Evolutionary conservation across 1,140 invertebrate genomes (phyloP), one percentile per base, ranked within the genome.

Genomic region (Drosophila watanabei): DNA sequence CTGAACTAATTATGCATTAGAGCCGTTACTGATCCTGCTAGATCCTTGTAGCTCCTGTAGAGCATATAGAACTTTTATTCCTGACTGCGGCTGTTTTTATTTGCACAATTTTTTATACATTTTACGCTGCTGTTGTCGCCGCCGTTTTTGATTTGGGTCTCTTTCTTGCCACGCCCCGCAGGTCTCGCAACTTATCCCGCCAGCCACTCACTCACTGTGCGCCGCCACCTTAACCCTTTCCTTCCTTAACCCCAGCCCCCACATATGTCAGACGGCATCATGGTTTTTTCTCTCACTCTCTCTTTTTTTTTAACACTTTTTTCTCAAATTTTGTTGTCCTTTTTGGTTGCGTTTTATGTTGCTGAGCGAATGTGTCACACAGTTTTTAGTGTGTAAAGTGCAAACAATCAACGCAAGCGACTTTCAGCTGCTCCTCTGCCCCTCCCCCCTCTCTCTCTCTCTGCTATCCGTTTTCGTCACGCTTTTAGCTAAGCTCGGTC

Each of bases 351-450:
- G 37, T 79, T 82, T 61, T 64, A 63, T 64, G 51, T 51, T 63
- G 72, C 72, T 60, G 70, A 75, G 60, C 70, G 75, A 49, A 76
- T 79, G 77, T 85, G 68, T 85, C 73, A 79, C 62, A 69, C 63
- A 80, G 78, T 88, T 88, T 79, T 89, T 79, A 85, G 85, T 85
- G 81, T 81, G 78, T 68, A 88, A 89, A 88, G 85, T 88, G 84
- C 84, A 88, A 88, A 88, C 84, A 88, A 88, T 88, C 84, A 88
- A 84, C 85, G 75, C 85, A 56, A 81, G 84, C 85, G 85, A 88
- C 80, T 89, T 88, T 80, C 70, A 73, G 82, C 82, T 76, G 72
- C 70, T 72, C 52, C 81, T 30, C 14, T 11, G 7, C 2, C 24
- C 5, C 18, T 30, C 20, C 43, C 45, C 9, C 32, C 37, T 46